Base-by-base conservation (phyloP, 2,888 invertebrate genomes). In the Alviniconcha strummeri region DNA sequence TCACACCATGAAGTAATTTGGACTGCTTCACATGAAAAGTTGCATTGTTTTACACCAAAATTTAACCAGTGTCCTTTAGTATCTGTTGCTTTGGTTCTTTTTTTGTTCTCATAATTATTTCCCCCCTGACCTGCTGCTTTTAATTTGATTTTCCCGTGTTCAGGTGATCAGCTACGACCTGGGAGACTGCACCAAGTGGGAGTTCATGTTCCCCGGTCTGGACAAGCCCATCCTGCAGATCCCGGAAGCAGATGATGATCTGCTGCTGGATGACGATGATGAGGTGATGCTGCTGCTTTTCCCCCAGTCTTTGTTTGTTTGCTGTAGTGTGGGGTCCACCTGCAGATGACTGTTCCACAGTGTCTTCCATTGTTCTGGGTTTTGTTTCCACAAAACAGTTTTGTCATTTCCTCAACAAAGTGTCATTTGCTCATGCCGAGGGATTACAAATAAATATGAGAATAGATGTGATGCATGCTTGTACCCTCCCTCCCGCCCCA, bases 171-270 rank as follows among this genome's bases (percentile, higher is more conserved):
- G 86, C 75, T 93, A 93, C 90, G 93, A 94, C 86, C 90, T 94
- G 69, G 93, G 93, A 55, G 94, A 94, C 87, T 92, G 92, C 85
- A 91, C 92, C 2, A 87, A 87, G 71, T 94, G 94, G 94, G 94
- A 94, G 87, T 94, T 89, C 89, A 94, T 94, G 93, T 93, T 94
- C 83, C 93, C 93, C 0, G 90, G 90, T 57, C 90, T 91, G 57
- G 93, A 94, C 83, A 93, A 93, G 85, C 92, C 93, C 8, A 83
- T 91, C 77, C 86, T 93, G 72, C 90, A 91, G 85, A 89, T 93
- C 36, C 92, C 93, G 11, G 92, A 92, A 64, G 89, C 90, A 52
- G 92, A 91, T 55, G 91, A 93, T 80, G 90, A 93, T 78, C 84
- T 85, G 54, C 17, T 80, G n/a, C 11, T 77, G n/a, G 91, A 92